phyloP scores from a whole-genome alignment of 2,797 vertebrate genomes.

The Darevskia mixta region DNA sequence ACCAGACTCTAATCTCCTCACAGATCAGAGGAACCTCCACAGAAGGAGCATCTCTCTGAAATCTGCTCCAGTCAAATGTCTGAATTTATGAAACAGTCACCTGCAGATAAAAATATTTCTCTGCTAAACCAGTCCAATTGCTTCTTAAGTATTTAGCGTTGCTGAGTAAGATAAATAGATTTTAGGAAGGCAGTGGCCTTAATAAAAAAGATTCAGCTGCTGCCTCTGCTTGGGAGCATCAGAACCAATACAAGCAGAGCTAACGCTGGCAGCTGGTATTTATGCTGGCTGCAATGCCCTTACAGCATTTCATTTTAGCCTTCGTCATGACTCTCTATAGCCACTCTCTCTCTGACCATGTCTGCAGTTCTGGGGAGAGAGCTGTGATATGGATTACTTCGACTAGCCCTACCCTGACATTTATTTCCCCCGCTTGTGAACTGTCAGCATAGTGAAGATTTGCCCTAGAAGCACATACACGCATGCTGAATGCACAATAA shows the following conservation, averaged over 20 bases:
- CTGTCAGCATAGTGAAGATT: not conserved
- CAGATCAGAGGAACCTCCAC: constrained; percentile 44
- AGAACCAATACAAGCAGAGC: constrained; percentile 62
- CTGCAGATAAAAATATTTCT: constrained; percentile 64
- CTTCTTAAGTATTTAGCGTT: constrained; percentile 63
- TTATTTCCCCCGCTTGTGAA: not conserved
- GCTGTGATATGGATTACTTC: not conserved
- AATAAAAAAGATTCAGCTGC: constrained; percentile 63
- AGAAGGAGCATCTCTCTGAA: constrained; percentile 48
- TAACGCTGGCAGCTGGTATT: constrained; percentile 68
- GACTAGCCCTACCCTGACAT: not conserved
- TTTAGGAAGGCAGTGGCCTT: constrained; percentile 60
- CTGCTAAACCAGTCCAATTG: constrained; percentile 64
- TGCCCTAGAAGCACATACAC: not conserved
- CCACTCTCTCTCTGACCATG: constrained; percentile 50
- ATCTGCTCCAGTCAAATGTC: constrained; percentile 50
- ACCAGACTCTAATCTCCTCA: constrained; percentile 30
- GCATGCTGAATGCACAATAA: not conserved
- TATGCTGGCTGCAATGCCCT: constrained; percentile 68
- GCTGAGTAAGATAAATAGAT: constrained; percentile 72
- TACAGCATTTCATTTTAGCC: constrained; percentile 68
- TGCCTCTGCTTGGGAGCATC: constrained; percentile 31
- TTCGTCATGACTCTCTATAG: constrained; percentile 1
- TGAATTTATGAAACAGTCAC: constrained; percentile 61
- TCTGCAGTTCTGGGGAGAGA: constrained; percentile 48